Base-by-base conservation (phyloP, 92 coral and sea anemone species). In the Chrysogorgia sp. region DNA sequence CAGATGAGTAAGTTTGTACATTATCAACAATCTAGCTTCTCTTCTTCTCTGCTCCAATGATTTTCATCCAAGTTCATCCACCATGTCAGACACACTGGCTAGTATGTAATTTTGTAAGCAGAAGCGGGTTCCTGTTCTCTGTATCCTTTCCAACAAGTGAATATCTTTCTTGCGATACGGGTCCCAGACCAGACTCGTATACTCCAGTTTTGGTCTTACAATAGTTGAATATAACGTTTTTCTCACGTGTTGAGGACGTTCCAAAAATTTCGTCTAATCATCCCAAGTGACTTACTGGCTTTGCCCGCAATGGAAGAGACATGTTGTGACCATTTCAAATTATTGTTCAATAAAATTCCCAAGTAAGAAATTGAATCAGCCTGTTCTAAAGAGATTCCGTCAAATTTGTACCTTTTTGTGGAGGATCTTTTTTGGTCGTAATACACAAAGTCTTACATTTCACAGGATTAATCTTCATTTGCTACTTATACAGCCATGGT, bases 21-120 rank as follows among this genome's bases (percentile, higher is more conserved):
- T 53, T 1, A 74, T 25, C 15, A 10, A 25, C 24, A 47, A 71
- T 49, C 78, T 47, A 6, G 78, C 59, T 23, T 68, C 1, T 28
- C 31, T 45, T 8, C 74, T 67, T 70, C 65, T 70, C 77, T 15
- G 2, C 47, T 71, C 34, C 41, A 71, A 50, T 2, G 61, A 49
- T 17, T 17, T 62, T 62, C 77, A 71, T 20, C 78, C 78, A 0
- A 14, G 23, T 40, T 49, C 78, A 15, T 50, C 13, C 2, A 71
- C 7, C 77, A 40, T 70, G 10, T 70, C 77, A 35, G 77, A 45
- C n/a, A 34, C 74, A 66, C 52, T 66, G 30, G 52, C 37, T 19
- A n/a, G 13, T 66, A 48, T 3, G 19, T 64, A 20, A 64, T 64
- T 64, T 3, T 64, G 71, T 26, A 30, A 64, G 17, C 71, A 64